A percentile compares a stretch with the other conserved stretches of the same genome.
phyloP scores from a whole-genome alignment of 23 tunicate genomes.

The Oikopleura dioica region DNA sequence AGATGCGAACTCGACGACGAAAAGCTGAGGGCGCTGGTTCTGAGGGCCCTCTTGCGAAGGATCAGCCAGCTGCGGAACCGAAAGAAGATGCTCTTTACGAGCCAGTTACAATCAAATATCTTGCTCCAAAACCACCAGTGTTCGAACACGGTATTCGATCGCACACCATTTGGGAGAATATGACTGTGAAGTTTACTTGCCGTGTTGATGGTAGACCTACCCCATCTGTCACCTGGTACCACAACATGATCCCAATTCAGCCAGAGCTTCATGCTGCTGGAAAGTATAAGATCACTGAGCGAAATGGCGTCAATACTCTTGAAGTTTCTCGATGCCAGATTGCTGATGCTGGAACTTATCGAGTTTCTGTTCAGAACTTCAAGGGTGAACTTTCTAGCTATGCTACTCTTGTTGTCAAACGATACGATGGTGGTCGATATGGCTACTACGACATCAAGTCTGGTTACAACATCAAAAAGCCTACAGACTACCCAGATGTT shows the following conservation, averaged over 20 bases:
- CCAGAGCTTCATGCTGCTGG: constrained; percentile 35
- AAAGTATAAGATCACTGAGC: constrained; percentile 33
- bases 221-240: constrained; percentile 79
- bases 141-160: constrained; percentile 59
- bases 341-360: constrained; percentile 86
- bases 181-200: constrained; percentile 93
- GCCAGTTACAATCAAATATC: neutral
- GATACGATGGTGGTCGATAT: constrained; percentile 40
- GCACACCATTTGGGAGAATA: constrained; percentile 85
- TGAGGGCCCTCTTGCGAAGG: too few relatives aligned
- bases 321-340: constrained; percentile 45
- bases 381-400: constrained; percentile 92
- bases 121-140: constrained; percentile 36
- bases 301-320: constrained; percentile 67
- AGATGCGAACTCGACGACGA: neutral
- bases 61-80: neutral
- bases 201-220: constrained; percentile 50
- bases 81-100: neutral
- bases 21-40: neutral
- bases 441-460: constrained; percentile 54
- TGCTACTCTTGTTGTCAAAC: constrained; percentile 69
- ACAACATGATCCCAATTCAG: constrained; percentile 73
- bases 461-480: constrained; percentile 57
- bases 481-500: constrained; percentile 70
- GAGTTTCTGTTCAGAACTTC: constrained; percentile 77